A percentile compares a stretch with the other conserved stretches of the same genome.
These are phyloP conservation scores for Acanthopagrus latus DNA, from an alignment of 2,797 vertebrate genomes.

Conservation along the genomic window DNA sequence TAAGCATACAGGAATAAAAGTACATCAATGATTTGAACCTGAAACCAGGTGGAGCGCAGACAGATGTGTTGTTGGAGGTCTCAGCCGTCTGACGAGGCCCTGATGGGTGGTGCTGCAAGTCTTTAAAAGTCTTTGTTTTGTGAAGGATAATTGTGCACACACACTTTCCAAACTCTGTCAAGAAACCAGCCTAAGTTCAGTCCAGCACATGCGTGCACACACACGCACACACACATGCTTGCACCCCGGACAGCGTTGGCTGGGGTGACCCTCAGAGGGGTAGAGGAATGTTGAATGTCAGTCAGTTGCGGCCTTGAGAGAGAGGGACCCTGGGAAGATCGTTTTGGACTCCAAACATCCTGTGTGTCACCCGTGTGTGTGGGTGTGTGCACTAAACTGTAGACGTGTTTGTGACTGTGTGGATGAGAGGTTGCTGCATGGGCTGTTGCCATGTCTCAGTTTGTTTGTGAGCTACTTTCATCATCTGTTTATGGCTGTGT, in stretches of 20 bases:
- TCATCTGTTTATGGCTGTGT: conserved; percentile 31
- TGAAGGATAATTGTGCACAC: conserved; percentile 32
- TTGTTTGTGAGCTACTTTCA: conserved; percentile 21
- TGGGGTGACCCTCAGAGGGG: conserved; percentile 71
- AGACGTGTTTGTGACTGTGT: conserved; percentile 59
- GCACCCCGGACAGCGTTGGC: conserved; percentile 68
- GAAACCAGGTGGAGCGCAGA: conserved; percentile 54
- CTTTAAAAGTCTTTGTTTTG: conserved; percentile 29
- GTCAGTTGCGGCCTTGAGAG: conserved; percentile 80
- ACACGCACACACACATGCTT: conserved; percentile 29
- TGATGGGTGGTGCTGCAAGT: conserved; percentile 44
- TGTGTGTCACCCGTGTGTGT: conserved; percentile 72
- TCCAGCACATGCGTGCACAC: conserved; percentile 21
- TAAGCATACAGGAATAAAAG: conserved; percentile 19
- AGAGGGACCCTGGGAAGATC: conserved; percentile 81
- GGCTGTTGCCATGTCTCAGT: conserved; percentile 51
- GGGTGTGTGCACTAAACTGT: conserved; percentile 56
- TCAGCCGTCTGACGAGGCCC: conserved; percentile 37
- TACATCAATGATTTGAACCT: conserved; percentile 28
- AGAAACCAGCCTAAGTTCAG: conserved; percentile 52
- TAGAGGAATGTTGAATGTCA: conserved; percentile 79
- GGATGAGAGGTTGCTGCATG: conserved; percentile 66
- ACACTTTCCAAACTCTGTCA: conserved; percentile 42
- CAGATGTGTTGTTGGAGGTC: conserved; percentile 68
- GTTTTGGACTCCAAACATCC: conserved; percentile 82